phyloP scores from a whole-genome alignment of 1,140 invertebrate species.

The Harpegnathos saltator region DNA sequence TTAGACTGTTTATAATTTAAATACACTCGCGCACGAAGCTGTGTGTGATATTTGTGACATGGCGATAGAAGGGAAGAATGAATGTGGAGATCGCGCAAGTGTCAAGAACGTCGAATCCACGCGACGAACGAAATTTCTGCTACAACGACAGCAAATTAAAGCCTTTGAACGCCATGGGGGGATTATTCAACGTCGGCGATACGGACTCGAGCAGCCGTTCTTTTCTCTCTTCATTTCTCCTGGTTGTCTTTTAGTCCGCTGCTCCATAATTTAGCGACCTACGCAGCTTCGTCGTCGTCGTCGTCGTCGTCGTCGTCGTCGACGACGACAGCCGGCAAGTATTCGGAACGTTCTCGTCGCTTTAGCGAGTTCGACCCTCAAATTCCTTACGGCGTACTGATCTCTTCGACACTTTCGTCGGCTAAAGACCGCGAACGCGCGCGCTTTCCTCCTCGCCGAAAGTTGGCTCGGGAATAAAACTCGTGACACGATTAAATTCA shows the following conservation, averaged over 20 bases:
- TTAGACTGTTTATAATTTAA: too few species aligned
- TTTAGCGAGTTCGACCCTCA: slow-evolving; percentile 58
- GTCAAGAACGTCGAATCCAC: background rate
- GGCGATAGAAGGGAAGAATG: background rate
- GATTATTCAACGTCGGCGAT: slow-evolving; percentile 52
- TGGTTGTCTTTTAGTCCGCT: slow-evolving; percentile 24
- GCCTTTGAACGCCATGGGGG: slow-evolving; percentile 12
- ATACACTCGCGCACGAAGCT: too few species aligned
- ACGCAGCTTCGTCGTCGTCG: slow-evolving; percentile 48
- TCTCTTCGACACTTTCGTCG: slow-evolving; percentile 48
- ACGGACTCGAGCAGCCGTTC: slow-evolving; percentile 13
- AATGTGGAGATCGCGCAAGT: background rate
- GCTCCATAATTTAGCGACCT: slow-evolving; percentile 66
- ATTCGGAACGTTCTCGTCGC: slow-evolving; percentile 68
- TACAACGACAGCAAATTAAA: slow-evolving; percentile 36
- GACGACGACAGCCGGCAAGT: slow-evolving; percentile 50
- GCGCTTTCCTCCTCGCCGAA: slow-evolving; percentile 31
- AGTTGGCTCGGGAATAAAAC: slow-evolving; percentile 41
- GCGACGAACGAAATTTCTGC: slow-evolving; percentile 12
- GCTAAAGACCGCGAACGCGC: slow-evolving; percentile 2
- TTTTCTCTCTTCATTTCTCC: slow-evolving; percentile 25
- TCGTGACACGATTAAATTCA: slow-evolving; percentile 60
- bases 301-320: slow-evolving; percentile 4
- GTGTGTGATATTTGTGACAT: too few species aligned
- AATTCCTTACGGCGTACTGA: slow-evolving; percentile 59